phyloP scores from a whole-genome alignment of 2,797 vertebrate species.

The Malurus leucopterus region DNA sequence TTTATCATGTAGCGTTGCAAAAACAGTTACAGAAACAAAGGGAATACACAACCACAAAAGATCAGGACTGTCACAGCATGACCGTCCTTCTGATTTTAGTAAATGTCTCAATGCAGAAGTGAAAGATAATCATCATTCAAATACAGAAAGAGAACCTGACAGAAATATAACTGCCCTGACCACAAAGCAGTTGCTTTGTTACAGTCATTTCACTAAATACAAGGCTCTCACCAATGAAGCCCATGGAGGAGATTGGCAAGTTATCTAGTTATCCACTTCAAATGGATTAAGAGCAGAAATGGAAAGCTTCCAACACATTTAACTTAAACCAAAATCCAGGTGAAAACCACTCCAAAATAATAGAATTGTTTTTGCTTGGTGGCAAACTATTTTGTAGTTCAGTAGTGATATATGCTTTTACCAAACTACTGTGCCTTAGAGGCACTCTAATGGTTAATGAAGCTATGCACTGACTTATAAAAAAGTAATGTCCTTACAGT shows the following conservation, averaged over 20 bases:
- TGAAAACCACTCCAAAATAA: background rate
- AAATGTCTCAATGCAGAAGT: conserved; percentile 38
- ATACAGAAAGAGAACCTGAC: background rate
- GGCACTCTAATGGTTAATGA: background rate
- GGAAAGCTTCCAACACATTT: background rate
- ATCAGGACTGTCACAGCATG: background rate
- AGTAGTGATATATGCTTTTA: background rate
- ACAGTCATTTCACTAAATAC: background rate
- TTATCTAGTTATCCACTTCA: background rate
- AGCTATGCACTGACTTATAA: background rate
- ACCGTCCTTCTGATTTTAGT: conserved; percentile 1
- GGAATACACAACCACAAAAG: background rate
- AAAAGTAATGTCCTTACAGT: background rate
- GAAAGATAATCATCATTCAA: conserved; percentile 30
- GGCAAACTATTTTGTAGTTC: background rate
- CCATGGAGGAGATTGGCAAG: background rate
- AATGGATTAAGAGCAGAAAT: background rate
- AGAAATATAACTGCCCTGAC: conserved; percentile 18
- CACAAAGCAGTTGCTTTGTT: conserved; percentile 10
- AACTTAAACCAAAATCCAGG: background rate
- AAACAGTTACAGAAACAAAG: background rate
- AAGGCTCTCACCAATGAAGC: background rate
- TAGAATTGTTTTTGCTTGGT: background rate
- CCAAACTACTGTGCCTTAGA: background rate
- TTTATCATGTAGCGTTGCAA: background rate